phyloP scores from a whole-genome alignment of 2,797 vertebrate genomes.

The Dermochelys coriacea region DNA sequence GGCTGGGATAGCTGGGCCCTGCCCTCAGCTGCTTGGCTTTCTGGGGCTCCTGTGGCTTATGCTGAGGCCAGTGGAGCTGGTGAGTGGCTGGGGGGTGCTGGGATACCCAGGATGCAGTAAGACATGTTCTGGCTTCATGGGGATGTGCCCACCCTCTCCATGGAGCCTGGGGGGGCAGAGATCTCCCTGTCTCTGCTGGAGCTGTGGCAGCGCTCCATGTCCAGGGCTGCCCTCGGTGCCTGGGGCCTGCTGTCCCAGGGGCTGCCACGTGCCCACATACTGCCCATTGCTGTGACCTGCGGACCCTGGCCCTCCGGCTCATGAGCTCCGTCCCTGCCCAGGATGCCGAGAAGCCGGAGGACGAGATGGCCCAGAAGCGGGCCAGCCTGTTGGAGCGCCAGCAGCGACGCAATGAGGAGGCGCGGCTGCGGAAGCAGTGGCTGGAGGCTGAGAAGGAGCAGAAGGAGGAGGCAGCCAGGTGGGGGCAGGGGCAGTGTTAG shows the following conservation, averaged over 20 bases:
- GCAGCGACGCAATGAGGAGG: constrained; percentile 90
- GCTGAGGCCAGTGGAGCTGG: not conserved
- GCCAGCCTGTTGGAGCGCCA: constrained; percentile 91
- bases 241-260: not conserved
- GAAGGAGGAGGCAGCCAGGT: constrained; percentile 80
- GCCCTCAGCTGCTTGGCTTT: not conserved
- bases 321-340: constrained; percentile 55
- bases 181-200: too few species aligned
- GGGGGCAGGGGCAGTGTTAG: not conserved
- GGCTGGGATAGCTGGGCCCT: not conserved
- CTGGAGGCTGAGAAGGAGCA: constrained; percentile 89
- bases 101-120: not conserved
- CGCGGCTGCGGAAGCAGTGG: constrained; percentile 87
- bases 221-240: too few species aligned
- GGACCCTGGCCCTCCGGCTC: too few species aligned
- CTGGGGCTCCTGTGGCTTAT: too few species aligned
- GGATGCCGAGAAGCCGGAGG: constrained; percentile 86
- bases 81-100: not conserved
- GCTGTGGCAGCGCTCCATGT: too few species aligned
- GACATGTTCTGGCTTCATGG: not conserved
- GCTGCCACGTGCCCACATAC: not conserved
- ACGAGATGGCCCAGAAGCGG: constrained; percentile 91
- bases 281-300: too few species aligned
- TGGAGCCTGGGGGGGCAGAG: too few species aligned
- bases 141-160: too few species aligned